Evolutionary conservation across 2,113 vertebrate species (phyloP).

Genomic region (Eira barbara): DNA sequence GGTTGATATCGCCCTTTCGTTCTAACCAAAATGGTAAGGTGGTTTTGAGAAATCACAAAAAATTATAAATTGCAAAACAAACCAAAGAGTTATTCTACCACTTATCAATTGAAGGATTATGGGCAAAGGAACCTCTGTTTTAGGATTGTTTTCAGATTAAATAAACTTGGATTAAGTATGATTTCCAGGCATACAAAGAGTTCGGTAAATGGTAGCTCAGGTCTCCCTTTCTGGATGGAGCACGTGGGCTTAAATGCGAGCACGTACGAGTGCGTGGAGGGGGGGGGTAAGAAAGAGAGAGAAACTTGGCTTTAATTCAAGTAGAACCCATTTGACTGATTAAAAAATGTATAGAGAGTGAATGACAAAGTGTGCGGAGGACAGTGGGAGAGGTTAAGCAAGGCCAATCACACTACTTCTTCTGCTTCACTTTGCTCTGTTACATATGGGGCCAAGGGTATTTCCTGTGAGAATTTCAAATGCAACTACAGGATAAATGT

Average conservation of each 20-base stretch:
- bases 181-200: neutral
- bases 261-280: rapidly evolving
- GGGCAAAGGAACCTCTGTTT: neutral
- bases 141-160: neutral
- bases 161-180: neutral
- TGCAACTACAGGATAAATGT: neutral
- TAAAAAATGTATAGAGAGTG: neutral
- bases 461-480: neutral
- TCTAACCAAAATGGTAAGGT: neutral
- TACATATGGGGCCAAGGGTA: neutral
- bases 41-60: slow-evolving; percentile 1
- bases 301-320: neutral
- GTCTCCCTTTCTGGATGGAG: neutral
- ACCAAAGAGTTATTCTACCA: neutral
- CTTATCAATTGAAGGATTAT: neutral
- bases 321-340: neutral
- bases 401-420: neutral
- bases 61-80: neutral
- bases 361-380: neutral
- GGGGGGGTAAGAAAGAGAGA: neutral
- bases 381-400: neutral
- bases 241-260: rapidly evolving
- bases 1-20: neutral
- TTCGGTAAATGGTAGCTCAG: neutral
- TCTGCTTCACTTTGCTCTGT: neutral